phyloP scores from a whole-genome alignment of 2,113 vertebrate genomes.

The Epinephelus moara region DNA sequence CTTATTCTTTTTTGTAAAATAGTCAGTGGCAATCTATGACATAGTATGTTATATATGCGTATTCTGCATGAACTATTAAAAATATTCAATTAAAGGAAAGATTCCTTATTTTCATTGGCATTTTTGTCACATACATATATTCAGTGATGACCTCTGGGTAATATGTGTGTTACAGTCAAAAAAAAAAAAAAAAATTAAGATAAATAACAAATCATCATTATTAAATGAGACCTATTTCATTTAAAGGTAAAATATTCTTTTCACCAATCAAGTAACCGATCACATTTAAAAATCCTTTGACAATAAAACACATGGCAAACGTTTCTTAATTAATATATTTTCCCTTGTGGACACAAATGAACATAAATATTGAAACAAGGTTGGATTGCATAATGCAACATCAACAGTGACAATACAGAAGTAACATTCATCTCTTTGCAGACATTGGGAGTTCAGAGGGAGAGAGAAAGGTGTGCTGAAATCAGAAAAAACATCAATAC shows the following conservation, averaged over 20 bases:
- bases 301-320: neutral
- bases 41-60: too few relatives aligned
- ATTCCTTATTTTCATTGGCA: too few relatives aligned
- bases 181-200: neutral
- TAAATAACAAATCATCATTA: neutral
- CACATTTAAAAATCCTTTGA: neutral
- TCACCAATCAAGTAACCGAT: neutral
- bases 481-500: conserved; percentile 19
- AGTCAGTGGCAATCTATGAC: too few relatives aligned
- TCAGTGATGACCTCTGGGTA: too few relatives aligned
- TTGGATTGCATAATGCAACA: conserved; percentile 30
- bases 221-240: neutral
- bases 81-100: too few relatives aligned
- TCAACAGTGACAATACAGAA: conserved; percentile 36
- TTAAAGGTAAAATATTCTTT: neutral
- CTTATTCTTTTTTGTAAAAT: too few relatives aligned
- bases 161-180: neutral
- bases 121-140: too few relatives aligned
- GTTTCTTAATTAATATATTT: neutral
- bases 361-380: conserved; percentile 58
- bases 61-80: too few relatives aligned
- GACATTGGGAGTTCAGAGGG: conserved; percentile 7
- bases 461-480: neutral
- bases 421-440: conserved; percentile 28
- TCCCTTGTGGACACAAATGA: conserved; percentile 39